A percentile compares a stretch with the other conserved stretches of the same genome.
Conservation (phyloP, 1,140 invertebrate genomes). For the Drosophila ironensis region DNA sequence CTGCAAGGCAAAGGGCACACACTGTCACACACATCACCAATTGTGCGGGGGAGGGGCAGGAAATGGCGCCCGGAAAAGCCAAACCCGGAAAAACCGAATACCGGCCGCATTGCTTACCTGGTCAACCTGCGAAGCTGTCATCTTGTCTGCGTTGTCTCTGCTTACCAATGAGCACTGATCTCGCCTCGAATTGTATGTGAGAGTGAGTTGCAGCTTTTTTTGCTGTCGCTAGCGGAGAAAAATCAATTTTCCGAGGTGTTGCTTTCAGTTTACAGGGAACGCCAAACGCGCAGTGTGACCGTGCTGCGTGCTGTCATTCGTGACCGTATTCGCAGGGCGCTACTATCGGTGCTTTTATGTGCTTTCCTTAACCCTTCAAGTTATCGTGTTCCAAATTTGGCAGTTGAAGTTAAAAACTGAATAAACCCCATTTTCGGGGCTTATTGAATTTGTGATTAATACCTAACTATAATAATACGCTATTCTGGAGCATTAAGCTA, state of each 20-base stretch:
- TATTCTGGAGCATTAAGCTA: too few species aligned
- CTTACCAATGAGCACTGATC: neutral
- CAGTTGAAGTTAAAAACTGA: too few species aligned
- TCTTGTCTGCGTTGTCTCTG: slow-evolving; percentile 27
- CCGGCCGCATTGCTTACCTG: slow-evolving; percentile 46
- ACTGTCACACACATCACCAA: too few species aligned
- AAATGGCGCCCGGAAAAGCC: neutral
- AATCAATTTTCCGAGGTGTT: slow-evolving; percentile 27
- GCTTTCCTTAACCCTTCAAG: too few species aligned
- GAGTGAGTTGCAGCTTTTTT: slow-evolving; percentile 14
- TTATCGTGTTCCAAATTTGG: too few species aligned
- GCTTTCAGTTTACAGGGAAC: neutral
- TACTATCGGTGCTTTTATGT: too few species aligned
- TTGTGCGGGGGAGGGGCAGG: too few species aligned
- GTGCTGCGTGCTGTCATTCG: too few species aligned
- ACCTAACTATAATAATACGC: too few species aligned
- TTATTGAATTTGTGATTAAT: too few species aligned
- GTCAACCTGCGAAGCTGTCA: slow-evolving; percentile 65
- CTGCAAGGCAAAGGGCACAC: slow-evolving; percentile 75
- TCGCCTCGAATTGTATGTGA: neutral
- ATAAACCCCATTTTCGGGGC: too few species aligned
- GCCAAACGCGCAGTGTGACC: neutral
- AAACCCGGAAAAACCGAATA: slow-evolving; percentile 23
- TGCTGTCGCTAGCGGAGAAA: slow-evolving; percentile 8
- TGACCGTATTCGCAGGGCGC: too few species aligned